Evolutionary conservation across 1,140 invertebrate genomes (phyloP).

Genomic region (Drosophila tani): DNA sequence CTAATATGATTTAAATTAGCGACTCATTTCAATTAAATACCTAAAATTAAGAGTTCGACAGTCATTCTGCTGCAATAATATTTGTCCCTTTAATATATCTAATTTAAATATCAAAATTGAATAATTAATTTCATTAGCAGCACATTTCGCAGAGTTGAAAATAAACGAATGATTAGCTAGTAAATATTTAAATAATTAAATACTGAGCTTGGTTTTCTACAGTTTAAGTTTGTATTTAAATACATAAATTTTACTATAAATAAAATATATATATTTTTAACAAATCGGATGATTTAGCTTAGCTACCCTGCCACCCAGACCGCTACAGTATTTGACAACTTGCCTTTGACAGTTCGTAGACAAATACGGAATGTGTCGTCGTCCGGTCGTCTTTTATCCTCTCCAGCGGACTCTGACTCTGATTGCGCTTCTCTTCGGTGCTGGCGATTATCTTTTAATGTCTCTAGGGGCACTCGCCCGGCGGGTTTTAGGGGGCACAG

Average conservation of each 20-base stretch:
- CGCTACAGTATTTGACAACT: slow-evolving; percentile 8
- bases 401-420: slow-evolving; percentile 17
- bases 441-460: slow-evolving; percentile 50
- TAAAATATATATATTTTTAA: no score
- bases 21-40: slow-evolving; percentile 1
- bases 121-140: not conserved
- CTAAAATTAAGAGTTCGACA: not conserved
- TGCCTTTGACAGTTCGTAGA: slow-evolving; percentile 26
- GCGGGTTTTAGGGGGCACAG: not conserved
- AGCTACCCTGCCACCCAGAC: not conserved
- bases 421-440: slow-evolving; percentile 47
- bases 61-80: not conserved
- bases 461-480: slow-evolving; percentile 35
- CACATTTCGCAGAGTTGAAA: no score
- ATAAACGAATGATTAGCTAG: not conserved
- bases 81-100: not conserved
- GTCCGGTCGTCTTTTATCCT: not conserved
- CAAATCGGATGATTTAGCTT: not conserved
- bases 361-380: slow-evolving; percentile 35
- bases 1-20: not conserved
- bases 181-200: not conserved
- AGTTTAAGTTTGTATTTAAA: no score
- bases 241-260: no score
- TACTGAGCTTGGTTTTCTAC: not conserved
- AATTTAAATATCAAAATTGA: not conserved